Conservation (phyloP, 2,888 invertebrate species). For the Dyspetes luteomarginatus region DNA sequence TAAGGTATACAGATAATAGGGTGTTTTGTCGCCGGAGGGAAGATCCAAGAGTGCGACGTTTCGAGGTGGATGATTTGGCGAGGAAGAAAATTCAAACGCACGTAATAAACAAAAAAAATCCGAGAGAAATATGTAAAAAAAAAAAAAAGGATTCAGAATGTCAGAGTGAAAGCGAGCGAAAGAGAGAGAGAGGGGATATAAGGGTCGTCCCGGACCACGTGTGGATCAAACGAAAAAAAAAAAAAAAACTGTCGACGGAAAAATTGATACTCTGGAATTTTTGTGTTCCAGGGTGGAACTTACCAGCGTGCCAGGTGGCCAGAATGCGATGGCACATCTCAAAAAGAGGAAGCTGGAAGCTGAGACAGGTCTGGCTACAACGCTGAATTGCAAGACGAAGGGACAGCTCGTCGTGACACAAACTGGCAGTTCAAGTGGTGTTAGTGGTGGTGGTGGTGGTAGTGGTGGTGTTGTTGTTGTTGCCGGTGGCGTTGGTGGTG, state of each 20-base stretch:
- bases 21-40: conserved; percentile 41
- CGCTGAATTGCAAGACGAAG: conserved; percentile 76
- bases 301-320: conserved; percentile 85
- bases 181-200: conserved; percentile 42
- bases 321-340: conserved; percentile 87
- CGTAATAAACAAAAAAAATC: conserved; percentile 20
- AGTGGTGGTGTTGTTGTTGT: conserved; percentile 34
- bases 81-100: conserved; percentile 39
- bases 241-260: conserved; percentile 58
- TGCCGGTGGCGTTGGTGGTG: conserved; percentile 77
- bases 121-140: conserved; percentile 16
- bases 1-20: conserved; percentile 35
- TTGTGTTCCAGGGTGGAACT: conserved; percentile 84
- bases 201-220: conserved; percentile 65
- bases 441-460: conserved; percentile 74
- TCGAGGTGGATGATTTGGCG: conserved; percentile 52
- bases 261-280: conserved; percentile 81
- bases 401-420: conserved; percentile 80
- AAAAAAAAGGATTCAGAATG: conserved; percentile 57
- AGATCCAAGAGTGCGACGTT: conserved; percentile 55
- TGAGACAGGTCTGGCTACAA: conserved; percentile 80
- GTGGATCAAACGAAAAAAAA: conserved; percentile 56
- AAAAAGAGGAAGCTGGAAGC: conserved; percentile 89
- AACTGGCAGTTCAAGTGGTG: conserved; percentile 73
- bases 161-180: conserved; percentile 59